phyloP scores from a whole-genome alignment of 2,888 invertebrate genomes.

The Cephus pulcher region DNA sequence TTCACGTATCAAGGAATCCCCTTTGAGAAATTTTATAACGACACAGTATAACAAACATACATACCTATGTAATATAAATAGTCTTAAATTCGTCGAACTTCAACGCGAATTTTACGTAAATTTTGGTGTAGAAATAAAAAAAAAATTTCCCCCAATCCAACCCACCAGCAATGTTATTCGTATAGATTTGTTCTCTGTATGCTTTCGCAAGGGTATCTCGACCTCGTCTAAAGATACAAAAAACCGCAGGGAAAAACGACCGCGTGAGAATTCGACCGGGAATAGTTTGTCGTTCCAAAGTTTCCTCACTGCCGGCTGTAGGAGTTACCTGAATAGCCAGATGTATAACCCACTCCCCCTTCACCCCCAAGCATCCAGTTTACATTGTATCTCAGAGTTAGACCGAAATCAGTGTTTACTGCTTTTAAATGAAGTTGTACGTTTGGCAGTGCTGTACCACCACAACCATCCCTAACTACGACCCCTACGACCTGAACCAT shows the following conservation, averaged over 20 bases:
- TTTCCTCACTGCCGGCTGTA: conserved; percentile 8
- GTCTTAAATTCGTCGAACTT: neutral
- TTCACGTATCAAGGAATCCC: neutral
- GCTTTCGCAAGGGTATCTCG: neutral
- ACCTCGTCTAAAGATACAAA: neutral
- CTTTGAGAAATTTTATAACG: neutral
- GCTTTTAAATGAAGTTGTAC: conserved; percentile 49
- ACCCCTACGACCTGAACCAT: neutral
- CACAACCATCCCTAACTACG: neutral
- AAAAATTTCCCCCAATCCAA: neutral
- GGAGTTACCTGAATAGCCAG: conserved; percentile 15
- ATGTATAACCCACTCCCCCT: conserved; percentile 15
- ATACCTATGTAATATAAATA: neutral
- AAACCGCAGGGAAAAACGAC: neutral
- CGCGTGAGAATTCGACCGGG: neutral
- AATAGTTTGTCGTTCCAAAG: conserved; percentile 8
- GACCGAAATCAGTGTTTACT: conserved; percentile 59
- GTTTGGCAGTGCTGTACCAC: neutral
- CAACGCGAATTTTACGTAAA: too few relatives aligned
- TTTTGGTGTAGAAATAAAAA: too few relatives aligned
- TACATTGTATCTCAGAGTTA: conserved; percentile 53
- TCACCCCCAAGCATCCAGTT: conserved; percentile 13
- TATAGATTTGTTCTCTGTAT: neutral
- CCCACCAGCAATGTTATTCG: neutral
- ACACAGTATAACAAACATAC: neutral